Evolutionary conservation across 1,140 invertebrate genomes (phyloP).

Genomic region (Delia radicum): DNA sequence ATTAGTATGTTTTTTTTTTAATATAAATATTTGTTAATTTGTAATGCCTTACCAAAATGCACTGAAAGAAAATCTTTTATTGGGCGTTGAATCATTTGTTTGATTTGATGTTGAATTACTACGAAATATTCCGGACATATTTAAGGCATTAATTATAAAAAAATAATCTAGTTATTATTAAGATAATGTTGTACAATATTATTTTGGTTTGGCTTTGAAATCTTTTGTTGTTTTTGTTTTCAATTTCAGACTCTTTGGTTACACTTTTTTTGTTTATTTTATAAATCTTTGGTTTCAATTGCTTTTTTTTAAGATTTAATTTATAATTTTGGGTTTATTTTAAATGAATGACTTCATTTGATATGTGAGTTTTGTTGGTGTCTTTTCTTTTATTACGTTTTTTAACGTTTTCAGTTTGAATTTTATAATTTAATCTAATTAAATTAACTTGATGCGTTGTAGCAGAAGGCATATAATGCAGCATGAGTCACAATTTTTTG

Average conservation of each 20-base stretch:
- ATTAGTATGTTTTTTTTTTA: too few relatives aligned
- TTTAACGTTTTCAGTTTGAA: constrained; percentile 5
- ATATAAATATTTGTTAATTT: background rate
- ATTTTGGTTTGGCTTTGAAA: constrained; percentile 1
- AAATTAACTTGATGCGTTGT: constrained; percentile 11
- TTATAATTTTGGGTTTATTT: background rate
- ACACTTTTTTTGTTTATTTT: constrained; percentile 9
- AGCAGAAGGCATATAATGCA: constrained; percentile 16
- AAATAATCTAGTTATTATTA: background rate
- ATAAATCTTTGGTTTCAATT: constrained; percentile 1
- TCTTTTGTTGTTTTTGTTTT: constrained; percentile 5
- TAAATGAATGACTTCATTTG: background rate
- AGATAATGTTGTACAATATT: background rate
- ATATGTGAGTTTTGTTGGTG: background rate
- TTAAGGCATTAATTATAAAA: constrained; percentile 16
- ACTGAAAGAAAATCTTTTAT: constrained; percentile 26
- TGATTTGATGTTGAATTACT: constrained; percentile 21
- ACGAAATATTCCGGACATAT: constrained; percentile 29
- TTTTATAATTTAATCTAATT: constrained; percentile 17
- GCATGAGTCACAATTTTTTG: constrained; percentile 7
- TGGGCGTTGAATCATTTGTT: constrained; percentile 25
- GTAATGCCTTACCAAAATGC: constrained; percentile 26
- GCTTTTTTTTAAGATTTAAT: background rate
- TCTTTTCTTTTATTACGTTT: constrained; percentile 19
- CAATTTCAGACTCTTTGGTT: constrained; percentile 9